These are phyloP conservation scores for Grammomys dolichurus DNA, from an alignment of 2,113 vertebrate genomes.

Conservation along the genomic window DNA sequence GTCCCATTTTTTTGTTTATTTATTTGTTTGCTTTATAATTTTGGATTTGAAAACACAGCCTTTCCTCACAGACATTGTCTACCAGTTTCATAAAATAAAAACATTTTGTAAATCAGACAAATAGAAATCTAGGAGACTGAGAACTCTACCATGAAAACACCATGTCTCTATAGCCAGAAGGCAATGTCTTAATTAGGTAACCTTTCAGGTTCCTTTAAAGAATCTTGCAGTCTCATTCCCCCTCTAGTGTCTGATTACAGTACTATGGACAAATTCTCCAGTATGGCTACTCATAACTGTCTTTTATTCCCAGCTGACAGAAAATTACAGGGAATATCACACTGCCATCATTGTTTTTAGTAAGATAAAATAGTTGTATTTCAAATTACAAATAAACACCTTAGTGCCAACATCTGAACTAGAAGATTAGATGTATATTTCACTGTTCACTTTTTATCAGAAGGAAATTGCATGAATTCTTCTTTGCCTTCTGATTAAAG, in stretches of 20 bases:
- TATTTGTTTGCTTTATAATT: neutral
- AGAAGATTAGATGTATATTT: too few species aligned
- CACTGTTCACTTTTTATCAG: neutral
- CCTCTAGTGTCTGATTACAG: neutral
- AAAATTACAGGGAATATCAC: neutral
- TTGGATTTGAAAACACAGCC: neutral
- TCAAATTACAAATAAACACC: neutral
- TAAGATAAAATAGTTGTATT: neutral
- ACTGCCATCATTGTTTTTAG: neutral
- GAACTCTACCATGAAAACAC: neutral
- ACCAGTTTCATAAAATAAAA: neutral
- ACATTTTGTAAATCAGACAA: neutral
- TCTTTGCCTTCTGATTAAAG: neutral
- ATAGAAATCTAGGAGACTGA: neutral
- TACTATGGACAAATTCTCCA: neutral
- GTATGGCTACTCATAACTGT: neutral
- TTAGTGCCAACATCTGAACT: neutral
- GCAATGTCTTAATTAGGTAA: neutral
- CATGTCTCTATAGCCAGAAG: neutral
- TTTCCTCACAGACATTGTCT: neutral
- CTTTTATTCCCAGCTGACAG: neutral
- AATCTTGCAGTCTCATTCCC: neutral
- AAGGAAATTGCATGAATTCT: neutral
- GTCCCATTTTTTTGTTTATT: neutral
- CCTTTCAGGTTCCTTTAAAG: neutral